Percentiles rank a stretch among this genome's conserved stretches.
These are phyloP conservation scores for Microdon myrmicae DNA, from an alignment of 2,888 invertebrate species.

Conservation along the genomic window DNA sequence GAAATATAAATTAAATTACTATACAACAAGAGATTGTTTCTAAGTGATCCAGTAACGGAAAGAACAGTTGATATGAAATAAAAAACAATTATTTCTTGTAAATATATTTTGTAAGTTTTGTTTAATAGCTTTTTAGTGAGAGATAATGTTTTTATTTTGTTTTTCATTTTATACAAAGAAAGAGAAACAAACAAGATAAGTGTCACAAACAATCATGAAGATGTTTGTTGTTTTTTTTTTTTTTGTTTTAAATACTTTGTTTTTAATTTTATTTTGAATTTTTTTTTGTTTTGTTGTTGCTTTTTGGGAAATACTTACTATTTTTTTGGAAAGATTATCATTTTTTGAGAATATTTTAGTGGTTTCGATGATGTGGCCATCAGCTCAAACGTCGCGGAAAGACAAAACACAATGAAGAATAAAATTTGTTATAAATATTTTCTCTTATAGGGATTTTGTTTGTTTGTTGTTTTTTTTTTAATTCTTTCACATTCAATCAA, in stretches of 20 bases:
- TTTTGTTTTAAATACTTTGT: slow-evolving; percentile 34
- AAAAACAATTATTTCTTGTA: slow-evolving; percentile 27
- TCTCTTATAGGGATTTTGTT: slow-evolving; percentile 21
- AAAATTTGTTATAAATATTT: slow-evolving; percentile 56
- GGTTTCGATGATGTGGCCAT: slow-evolving; percentile 65
- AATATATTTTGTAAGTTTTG: slow-evolving; percentile 13
- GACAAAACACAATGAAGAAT: slow-evolving; percentile 68
- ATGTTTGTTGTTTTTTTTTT: slow-evolving; percentile 21
- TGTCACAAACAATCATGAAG: slow-evolving; percentile 43
- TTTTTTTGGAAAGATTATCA: slow-evolving; percentile 58
- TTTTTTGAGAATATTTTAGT: slow-evolving; percentile 63
- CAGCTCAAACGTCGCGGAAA: slow-evolving; percentile 68
- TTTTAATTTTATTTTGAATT: no score
- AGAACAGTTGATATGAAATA: slow-evolving; percentile 35
- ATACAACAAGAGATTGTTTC: no score
- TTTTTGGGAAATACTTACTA: slow-evolving; percentile 64
- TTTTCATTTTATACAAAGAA: slow-evolving; percentile 39
- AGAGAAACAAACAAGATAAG: slow-evolving; percentile 45
- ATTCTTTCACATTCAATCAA: slow-evolving; percentile 51
- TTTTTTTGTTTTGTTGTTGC: slow-evolving; percentile 23
- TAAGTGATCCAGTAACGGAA: slow-evolving; percentile 28
- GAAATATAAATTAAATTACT: no score
- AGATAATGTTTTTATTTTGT: slow-evolving; percentile 24
- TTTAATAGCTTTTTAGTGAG: slow-evolving; percentile 36
- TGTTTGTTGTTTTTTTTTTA: slow-evolving; percentile 40